These are phyloP conservation scores for Silurus lanzhouensis DNA, from an alignment of 2,797 vertebrate genomes.

Conservation along the genomic window DNA sequence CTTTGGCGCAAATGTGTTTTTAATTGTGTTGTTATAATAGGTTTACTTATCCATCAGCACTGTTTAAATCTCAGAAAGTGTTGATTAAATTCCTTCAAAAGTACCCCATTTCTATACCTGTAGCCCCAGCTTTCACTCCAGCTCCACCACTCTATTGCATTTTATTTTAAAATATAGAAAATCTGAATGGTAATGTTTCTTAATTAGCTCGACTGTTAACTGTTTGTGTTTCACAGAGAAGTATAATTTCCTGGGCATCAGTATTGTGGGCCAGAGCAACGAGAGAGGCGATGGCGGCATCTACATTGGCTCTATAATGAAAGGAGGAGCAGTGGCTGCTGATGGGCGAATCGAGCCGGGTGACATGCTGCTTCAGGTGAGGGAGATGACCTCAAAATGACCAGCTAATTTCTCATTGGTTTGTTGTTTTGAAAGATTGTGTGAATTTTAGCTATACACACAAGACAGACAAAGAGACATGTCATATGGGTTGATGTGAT, in stretches of 20 bases:
- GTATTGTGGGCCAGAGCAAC: constrained; percentile 84
- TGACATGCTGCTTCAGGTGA: constrained; percentile 82
- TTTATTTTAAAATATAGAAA: not conserved
- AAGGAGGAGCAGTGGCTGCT: constrained; percentile 87
- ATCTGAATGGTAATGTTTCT: not conserved
- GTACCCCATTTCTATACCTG: not conserved
- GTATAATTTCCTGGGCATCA: constrained; percentile 82
- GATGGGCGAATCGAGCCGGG: constrained; percentile 84
- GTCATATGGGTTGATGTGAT: not conserved
- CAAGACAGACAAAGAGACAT: not conserved
- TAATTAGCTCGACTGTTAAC: not conserved
- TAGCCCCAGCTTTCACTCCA: not conserved
- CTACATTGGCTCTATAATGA: constrained; percentile 90
- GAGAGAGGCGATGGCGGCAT: constrained; percentile 90
- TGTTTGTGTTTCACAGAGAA: constrained; percentile 67
- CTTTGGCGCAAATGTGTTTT: not conserved
- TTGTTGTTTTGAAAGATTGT: not conserved
- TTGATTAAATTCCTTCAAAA: not conserved
- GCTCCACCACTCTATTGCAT: not conserved
- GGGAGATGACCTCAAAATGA: not conserved
- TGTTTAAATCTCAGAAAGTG: not conserved
- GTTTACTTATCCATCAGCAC: not conserved
- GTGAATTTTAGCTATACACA: not conserved
- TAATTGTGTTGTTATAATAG: not conserved
- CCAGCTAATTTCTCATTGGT: no score